Evolutionary conservation across 2,888 invertebrate genomes (phyloP).

Genomic region (Hedychridium roseum): DNA sequence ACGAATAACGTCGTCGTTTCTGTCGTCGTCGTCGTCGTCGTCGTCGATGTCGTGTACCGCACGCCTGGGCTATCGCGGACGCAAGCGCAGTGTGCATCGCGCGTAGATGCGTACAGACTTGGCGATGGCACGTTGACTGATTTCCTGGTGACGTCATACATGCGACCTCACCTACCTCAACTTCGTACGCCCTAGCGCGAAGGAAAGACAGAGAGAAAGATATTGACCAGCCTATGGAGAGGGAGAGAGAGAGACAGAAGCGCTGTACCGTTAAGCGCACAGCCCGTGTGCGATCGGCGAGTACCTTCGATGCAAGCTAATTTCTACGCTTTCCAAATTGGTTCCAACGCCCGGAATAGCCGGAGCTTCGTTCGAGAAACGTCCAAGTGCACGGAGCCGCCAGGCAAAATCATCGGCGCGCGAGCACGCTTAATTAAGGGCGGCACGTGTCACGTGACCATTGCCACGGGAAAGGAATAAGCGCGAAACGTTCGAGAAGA

Average conservation of each 20-base stretch:
- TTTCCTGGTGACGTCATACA: slow-evolving; percentile 48
- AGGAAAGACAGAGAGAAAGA: slow-evolving; percentile 4
- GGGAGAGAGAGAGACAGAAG: not conserved
- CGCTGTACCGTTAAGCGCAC: not conserved
- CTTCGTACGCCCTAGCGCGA: slow-evolving; percentile 44
- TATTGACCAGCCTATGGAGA: not conserved
- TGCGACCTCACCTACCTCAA: slow-evolving; percentile 63
- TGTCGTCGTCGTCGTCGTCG: slow-evolving; percentile 20
- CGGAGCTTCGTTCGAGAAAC: too few species aligned
- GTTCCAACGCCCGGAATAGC: too few species aligned
- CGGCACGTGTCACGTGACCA: not conserved
- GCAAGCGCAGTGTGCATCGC: slow-evolving; percentile 21
- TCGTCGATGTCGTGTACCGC: slow-evolving; percentile 9
- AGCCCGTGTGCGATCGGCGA: not conserved
- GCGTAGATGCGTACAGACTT: slow-evolving; percentile 34
- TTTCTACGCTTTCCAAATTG: too few species aligned
- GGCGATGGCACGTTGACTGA: slow-evolving; percentile 38
- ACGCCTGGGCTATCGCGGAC: slow-evolving; percentile 2
- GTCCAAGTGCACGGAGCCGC: too few species aligned
- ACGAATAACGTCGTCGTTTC: slow-evolving; percentile 11
- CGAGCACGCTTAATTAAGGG: not conserved
- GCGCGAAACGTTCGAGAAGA: slow-evolving; percentile 1
- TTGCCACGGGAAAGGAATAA: not conserved
- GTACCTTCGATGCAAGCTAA: too few species aligned
- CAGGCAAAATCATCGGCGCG: not conserved